A percentile compares a stretch with the other conserved stretches of the same genome.
Conservation (phyloP, 2,888 invertebrate species). For the Choreutis nemorana region DNA sequence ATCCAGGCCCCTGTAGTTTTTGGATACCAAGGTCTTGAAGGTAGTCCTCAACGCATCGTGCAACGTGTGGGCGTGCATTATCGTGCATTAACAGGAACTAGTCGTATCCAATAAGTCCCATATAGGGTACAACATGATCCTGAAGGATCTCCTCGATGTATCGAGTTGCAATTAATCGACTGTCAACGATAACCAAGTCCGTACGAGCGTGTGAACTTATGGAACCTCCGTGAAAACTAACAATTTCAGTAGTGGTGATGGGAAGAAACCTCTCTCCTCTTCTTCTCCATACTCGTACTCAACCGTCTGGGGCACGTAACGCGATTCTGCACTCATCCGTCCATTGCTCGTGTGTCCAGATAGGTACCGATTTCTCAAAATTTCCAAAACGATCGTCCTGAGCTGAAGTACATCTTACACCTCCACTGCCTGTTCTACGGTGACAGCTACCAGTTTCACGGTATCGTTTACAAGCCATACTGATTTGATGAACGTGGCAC, state of each 20-base stretch:
- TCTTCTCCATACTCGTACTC: constrained; percentile 8
- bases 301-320: constrained; percentile 5
- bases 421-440: constrained; percentile 8
- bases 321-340: not conserved
- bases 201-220: constrained; percentile 7
- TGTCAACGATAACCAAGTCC: constrained; percentile 5
- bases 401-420: constrained; percentile 8
- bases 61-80: constrained; percentile 5
- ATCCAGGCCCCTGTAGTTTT: constrained; percentile 10
- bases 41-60: constrained; percentile 3
- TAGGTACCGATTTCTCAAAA: constrained; percentile 1
- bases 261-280: constrained; percentile 6
- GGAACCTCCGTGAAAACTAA: constrained; percentile 10
- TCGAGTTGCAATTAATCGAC: constrained; percentile 2
- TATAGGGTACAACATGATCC: constrained; percentile 6
- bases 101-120: constrained; percentile 4
- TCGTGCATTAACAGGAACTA: constrained; percentile 5
- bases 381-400: constrained; percentile 7
- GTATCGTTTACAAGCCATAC: constrained; percentile 6
- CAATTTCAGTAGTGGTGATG: constrained; percentile 2
- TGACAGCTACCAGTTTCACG: constrained; percentile 8
- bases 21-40: constrained; percentile 6
- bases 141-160: constrained; percentile 5
- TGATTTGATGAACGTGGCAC: constrained; percentile 9
- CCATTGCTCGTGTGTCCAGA: no score